Evolutionary conservation across 2,113 vertebrate genomes (phyloP), one percentile per base, ranked within the genome.

Genomic region (Pelecanoides urinatrix): DNA sequence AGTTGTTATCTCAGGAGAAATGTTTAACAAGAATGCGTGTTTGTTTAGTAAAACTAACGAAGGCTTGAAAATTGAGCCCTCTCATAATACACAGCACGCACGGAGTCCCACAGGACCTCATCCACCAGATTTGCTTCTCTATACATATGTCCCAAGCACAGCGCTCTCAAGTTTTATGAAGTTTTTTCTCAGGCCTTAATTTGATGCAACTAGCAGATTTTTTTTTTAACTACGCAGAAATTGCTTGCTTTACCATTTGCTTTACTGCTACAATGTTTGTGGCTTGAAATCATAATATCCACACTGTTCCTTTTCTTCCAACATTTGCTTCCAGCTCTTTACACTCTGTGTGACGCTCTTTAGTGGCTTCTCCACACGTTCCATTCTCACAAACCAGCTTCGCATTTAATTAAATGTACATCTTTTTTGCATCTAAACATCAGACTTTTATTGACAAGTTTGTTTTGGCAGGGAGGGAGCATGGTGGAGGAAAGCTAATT

Each of bases 351-450:
- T 95, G 90, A 92, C 3, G 26, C 90, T 86, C 61, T 97, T 96
- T 76, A 97, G 96, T 83, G 87, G 92, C 93, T 96, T 96, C 74
- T 82, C 88, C 77, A 68, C 66, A 88, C 15, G 1, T 88, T 82
- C 66, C 67, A 75, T 93, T 97, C 96, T 88, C 92, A 96, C 87
- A 96, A 94, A 76, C 45, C 74, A 95, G 79, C 90, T 91, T 94
- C 58, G 3, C 45, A 62, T 96, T 94, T 90, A 96, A 97, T 97
- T 97, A 95, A 90, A 76, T 42, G 7, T 95, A 62, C 92, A 94
- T 93, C 17, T 97, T 96, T 88, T 93, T 90, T 79, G 49, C 74
- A 96, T 96, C 85, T 90, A 90, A 88, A 93, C 92, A 95, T 91
- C 92, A 96, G 87, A 67, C 32, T 90, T 96, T 58, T 93, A 94